phyloP scores from a whole-genome alignment of 2,797 vertebrate genomes.

The Spinibarbus caldwelli region DNA sequence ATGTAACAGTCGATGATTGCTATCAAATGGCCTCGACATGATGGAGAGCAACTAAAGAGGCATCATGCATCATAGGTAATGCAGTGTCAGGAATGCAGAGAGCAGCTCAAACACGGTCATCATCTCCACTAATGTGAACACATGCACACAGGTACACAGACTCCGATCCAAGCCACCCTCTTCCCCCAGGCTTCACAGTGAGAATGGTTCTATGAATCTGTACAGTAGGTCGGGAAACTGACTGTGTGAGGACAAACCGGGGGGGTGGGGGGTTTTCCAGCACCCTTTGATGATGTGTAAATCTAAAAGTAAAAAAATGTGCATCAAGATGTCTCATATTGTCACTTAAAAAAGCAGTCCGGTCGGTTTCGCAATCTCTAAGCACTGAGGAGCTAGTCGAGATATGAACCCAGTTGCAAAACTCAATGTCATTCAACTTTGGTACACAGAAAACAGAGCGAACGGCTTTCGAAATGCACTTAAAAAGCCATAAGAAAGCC shows the following conservation, averaged over 20 bases:
- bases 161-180: slow-evolving; percentile 51
- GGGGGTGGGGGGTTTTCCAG: slow-evolving; percentile 36
- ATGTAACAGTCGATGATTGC: slow-evolving; percentile 81
- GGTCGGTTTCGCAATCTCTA: slow-evolving; percentile 10
- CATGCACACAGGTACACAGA: slow-evolving; percentile 50
- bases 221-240: slow-evolving; percentile 65
- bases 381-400: not conserved
- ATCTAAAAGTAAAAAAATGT: slow-evolving; percentile 57
- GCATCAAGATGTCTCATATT: slow-evolving; percentile 21
- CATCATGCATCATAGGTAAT: slow-evolving; percentile 65
- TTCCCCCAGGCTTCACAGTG: slow-evolving; percentile 77
- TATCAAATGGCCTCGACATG: slow-evolving; percentile 63
- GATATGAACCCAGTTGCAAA: slow-evolving; percentile 39
- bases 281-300: slow-evolving; percentile 57
- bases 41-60: slow-evolving; percentile 58
- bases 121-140: slow-evolving; percentile 51
- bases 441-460: slow-evolving; percentile 45
- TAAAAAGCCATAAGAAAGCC: slow-evolving; percentile 60
- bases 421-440: slow-evolving; percentile 35
- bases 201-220: slow-evolving; percentile 66
- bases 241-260: slow-evolving; percentile 35
- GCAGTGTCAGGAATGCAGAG: slow-evolving; percentile 68
- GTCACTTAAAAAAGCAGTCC: slow-evolving; percentile 17
- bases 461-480: slow-evolving; percentile 46
- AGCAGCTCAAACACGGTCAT: slow-evolving; percentile 52